Conservation (phyloP, 2,888 invertebrate species). For the Apotomis betuletana region DNA sequence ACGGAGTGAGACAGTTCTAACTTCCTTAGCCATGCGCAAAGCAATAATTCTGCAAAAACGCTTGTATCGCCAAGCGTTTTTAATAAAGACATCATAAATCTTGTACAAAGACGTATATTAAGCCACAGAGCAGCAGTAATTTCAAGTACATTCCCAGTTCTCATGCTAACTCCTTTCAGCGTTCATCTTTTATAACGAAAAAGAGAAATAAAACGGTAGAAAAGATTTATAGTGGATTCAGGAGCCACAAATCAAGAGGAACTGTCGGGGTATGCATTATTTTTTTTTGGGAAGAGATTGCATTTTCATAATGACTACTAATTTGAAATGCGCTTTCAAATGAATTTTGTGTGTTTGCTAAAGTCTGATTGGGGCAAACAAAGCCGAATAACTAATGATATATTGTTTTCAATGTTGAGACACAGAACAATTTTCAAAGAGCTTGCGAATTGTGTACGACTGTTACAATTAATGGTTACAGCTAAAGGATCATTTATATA, state of each 20-base stretch:
- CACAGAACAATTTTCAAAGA: too few species aligned
- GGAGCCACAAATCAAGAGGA: conserved; percentile 71
- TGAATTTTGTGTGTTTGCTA: background rate
- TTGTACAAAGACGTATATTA: conserved; percentile 25
- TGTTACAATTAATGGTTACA: too few species aligned
- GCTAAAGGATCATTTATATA: too few species aligned
- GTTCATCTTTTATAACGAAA: conserved; percentile 48
- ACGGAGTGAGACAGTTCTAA: background rate
- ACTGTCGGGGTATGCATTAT: conserved; percentile 59
- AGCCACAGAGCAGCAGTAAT: conserved; percentile 27
- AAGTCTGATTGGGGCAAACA: too few species aligned
- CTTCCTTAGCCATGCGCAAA: background rate
- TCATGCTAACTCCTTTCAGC: conserved; percentile 25
- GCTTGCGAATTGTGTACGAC: too few species aligned
- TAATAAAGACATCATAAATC: conserved; percentile 40
- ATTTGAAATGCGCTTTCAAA: conserved; percentile 12
- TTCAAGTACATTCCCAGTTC: conserved; percentile 32
- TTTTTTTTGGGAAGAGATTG: conserved; percentile 46
- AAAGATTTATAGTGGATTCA: conserved; percentile 72
- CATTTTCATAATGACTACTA: conserved; percentile 37
- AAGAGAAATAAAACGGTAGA: conserved; percentile 52
- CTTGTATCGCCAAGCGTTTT: conserved; percentile 29
- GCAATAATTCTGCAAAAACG: conserved; percentile 24
- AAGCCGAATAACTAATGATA: too few species aligned
- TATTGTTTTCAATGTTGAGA: too few species aligned